phyloP scores from a whole-genome alignment of 2,888 invertebrate genomes.

The Idaea straminata region DNA sequence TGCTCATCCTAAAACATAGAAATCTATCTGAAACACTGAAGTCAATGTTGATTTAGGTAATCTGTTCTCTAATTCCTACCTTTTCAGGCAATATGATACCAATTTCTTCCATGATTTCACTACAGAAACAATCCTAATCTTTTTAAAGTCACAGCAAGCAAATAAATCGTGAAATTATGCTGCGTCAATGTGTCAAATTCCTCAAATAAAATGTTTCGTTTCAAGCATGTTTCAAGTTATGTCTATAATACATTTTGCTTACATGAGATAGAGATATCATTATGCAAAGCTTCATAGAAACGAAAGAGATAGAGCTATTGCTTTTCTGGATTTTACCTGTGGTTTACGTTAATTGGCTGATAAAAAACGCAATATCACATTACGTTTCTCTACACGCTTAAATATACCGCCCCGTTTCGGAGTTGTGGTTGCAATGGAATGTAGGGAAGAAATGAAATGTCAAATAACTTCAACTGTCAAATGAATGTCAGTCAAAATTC shows the following conservation, averaged over 20 bases:
- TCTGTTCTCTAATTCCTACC: slow-evolving; percentile 66
- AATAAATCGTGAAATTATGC: not conserved
- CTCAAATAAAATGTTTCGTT: not conserved
- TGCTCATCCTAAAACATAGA: slow-evolving; percentile 80
- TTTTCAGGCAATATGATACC: slow-evolving; percentile 90
- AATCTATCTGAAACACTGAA: slow-evolving; percentile 8
- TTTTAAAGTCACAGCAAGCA: not conserved
- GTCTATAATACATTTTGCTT: not conserved
- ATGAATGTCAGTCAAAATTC: slow-evolving; percentile 7
- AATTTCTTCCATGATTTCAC: slow-evolving; percentile 87
- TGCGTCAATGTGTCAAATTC: not conserved
- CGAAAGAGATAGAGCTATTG: not conserved
- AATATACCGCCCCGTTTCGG: not conserved
- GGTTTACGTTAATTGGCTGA: not conserved
- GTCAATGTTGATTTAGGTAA: not conserved
- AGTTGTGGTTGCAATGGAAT: not conserved
- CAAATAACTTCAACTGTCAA: not conserved
- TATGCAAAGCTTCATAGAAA: not conserved
- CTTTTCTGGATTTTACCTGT: not conserved
- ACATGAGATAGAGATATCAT: not conserved
- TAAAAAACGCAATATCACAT: not conserved
- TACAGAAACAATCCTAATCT: slow-evolving; percentile 3
- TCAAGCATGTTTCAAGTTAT: not conserved
- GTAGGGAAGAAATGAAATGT: not conserved
- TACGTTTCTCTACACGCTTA: not conserved